A percentile compares a stretch with the other conserved stretches of the same genome.
phyloP scores from a whole-genome alignment of 2,888 invertebrate genomes.

The Tanytarsus gracilentus region DNA sequence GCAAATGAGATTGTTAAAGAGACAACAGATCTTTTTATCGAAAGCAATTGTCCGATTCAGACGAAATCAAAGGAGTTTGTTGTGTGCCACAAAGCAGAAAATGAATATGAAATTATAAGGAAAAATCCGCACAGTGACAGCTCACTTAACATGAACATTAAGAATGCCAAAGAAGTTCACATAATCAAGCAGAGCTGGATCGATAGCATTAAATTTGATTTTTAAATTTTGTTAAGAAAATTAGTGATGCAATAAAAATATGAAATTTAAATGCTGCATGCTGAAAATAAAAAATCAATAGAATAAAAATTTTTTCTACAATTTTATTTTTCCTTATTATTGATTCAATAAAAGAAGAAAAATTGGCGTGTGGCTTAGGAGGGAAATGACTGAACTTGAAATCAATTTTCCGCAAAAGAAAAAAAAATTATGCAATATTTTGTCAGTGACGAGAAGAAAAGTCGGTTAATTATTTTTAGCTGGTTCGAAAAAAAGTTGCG shows the following conservation, averaged over 20 bases:
- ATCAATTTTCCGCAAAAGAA: no score
- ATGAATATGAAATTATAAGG: neutral
- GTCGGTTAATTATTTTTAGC: no score
- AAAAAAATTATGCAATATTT: no score
- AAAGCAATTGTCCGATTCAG: neutral
- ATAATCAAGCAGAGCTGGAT: constrained; percentile 10
- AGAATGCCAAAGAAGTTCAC: neutral
- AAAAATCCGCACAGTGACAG: neutral
- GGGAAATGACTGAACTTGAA: no score
- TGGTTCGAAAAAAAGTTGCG: no score
- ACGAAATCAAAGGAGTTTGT: constrained; percentile 6
- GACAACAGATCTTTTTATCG: neutral
- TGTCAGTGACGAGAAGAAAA: no score
- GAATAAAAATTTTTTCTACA: no score
- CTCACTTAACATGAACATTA: neutral
- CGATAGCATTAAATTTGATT: constrained; percentile 2
- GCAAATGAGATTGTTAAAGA: neutral
- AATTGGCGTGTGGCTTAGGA: no score
- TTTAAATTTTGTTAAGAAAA: neutral
- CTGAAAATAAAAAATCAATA: no score
- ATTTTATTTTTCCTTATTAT: no score
- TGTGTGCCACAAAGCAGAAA: neutral
- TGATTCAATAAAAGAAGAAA: no score
- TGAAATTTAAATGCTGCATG: no score
- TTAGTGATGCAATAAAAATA: neutral